A percentile compares a stretch with the other conserved stretches of the same genome.
Conservation (phyloP, 2,797 vertebrate genomes). For the Pogonophryne albipinna region DNA sequence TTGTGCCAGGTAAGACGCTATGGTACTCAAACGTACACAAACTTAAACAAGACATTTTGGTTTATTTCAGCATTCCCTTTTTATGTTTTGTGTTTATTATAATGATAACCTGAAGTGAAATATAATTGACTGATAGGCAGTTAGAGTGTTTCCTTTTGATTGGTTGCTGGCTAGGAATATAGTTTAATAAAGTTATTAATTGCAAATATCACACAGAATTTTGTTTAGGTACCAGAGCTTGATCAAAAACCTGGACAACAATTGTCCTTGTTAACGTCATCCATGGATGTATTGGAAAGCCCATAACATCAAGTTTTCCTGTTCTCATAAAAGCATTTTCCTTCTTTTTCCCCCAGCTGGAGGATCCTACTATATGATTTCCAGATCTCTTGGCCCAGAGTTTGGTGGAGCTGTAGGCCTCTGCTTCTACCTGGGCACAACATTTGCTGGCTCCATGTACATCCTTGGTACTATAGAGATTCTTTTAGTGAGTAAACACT, state of each 20-base stretch:
- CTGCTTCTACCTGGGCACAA: constrained; percentile 97
- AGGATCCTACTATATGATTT: constrained; percentile 98
- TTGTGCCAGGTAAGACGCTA: constrained; percentile 92
- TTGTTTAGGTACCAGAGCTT: neutral
- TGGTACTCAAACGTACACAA: neutral
- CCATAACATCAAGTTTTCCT: neutral
- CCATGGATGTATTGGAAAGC: neutral
- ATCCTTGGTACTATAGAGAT: constrained; percentile 98
- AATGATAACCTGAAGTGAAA: neutral
- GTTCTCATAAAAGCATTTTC: neutral
- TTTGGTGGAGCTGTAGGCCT: constrained; percentile 97
- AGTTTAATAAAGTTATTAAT: neutral
- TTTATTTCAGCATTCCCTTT: neutral
- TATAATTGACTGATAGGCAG: neutral
- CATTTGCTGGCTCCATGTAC: constrained; percentile 98
- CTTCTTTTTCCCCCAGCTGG: constrained; percentile 84
- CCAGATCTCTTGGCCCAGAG: constrained; percentile 94
- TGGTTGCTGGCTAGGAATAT: neutral
- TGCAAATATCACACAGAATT: neutral
- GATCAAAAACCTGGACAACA: neutral
- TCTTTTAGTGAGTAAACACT: constrained; percentile 88
- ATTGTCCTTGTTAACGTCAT: neutral
- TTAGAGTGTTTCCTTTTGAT: neutral
- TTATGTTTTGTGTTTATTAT: neutral
- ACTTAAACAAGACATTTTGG: neutral